These are phyloP conservation scores for Lypha dubia DNA, from an alignment of 2,888 invertebrate species.

Conservation along the genomic window DNA sequence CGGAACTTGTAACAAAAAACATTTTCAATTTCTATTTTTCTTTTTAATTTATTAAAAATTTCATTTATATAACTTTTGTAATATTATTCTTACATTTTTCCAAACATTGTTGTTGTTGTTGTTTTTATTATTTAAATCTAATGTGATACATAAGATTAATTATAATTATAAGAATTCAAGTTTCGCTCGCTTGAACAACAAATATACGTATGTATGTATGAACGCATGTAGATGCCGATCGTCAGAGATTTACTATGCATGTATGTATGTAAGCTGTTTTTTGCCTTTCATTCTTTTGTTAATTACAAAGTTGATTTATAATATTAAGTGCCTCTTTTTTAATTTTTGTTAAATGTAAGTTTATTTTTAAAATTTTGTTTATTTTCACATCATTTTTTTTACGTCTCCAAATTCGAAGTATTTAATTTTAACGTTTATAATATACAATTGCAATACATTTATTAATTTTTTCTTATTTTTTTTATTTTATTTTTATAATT, in stretches of 20 bases:
- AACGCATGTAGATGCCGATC: background rate
- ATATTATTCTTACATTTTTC: slow-evolving; percentile 43
- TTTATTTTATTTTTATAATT: slow-evolving; percentile 37
- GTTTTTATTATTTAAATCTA: slow-evolving; percentile 39
- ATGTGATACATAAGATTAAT: slow-evolving; percentile 49
- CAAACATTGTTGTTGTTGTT: slow-evolving; percentile 7
- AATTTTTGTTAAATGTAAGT: slow-evolving; percentile 24
- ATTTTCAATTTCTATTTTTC: background rate
- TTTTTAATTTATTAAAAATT: slow-evolving; percentile 49
- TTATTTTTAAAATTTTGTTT: slow-evolving; percentile 39
- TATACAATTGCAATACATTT: slow-evolving; percentile 64
- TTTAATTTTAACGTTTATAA: slow-evolving; percentile 58
- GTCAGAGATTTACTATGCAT: background rate
- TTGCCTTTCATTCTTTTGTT: background rate
- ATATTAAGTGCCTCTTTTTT: slow-evolving; percentile 34
- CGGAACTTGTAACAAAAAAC: background rate
- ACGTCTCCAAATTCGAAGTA: slow-evolving; percentile 35
- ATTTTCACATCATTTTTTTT: slow-evolving; percentile 30
- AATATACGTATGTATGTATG: background rate
- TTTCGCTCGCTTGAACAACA: slow-evolving; percentile 3
- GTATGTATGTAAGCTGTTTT: background rate
- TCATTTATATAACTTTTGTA: slow-evolving; percentile 39
- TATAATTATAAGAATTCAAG: slow-evolving; percentile 25
- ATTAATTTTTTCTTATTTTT: slow-evolving; percentile 34
- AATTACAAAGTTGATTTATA: slow-evolving; percentile 26